Base-by-base conservation (phyloP, 1,140 invertebrate genomes). In the Homarus americanus region DNA sequence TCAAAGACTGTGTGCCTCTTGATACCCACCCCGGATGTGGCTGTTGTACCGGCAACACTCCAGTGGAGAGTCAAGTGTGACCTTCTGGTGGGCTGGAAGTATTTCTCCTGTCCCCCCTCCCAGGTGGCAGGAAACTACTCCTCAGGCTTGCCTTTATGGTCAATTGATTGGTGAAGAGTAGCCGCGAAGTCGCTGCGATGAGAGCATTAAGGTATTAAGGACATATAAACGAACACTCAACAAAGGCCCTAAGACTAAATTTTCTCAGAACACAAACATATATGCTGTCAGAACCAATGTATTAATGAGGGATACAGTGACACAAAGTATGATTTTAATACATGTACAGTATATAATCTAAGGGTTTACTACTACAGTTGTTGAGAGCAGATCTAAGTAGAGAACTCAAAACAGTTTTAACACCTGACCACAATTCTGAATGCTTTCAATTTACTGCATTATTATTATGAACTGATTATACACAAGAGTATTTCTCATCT, bases 101-200 rank as follows among this genome's bases (percentile, higher is more conserved):
- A 91, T n/a, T 91, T 91, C 40, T 91, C 91, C 34, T 87, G 91
- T 73, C 53, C 91, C 38, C 69, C 80, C 20, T 82, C 87, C 20
- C 83, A 34, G 75, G 63, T 9, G 83, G 91, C 9, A 82, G 66
- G 66, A 87, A 91, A 24, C 53, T 40, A 20, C 91, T 69, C 10
- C 76, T 49, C 66, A n/a, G 90, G 73, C 34, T 91, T 91, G 32
- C 82, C 69, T 73, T 91, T 91, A 69, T 91, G 91, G 40, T 91
- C 91, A 38, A 91, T 32, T 12, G 84, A 44, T 73, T 78, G 91
- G 79, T 91, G 91, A 7, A 87, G 84, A 32, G 91, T 38, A 17
- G 91, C 44, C 40, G 87, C 91, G 32, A 84, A 28, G 58, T 82
- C 1, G 63, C 84, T 87, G 91, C 32, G 24, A 80, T 20, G 66